A percentile compares a stretch with the other conserved stretches of the same genome.
phyloP scores from a whole-genome alignment of 2,113 vertebrate genomes.

The Larimichthys crocea region DNA sequence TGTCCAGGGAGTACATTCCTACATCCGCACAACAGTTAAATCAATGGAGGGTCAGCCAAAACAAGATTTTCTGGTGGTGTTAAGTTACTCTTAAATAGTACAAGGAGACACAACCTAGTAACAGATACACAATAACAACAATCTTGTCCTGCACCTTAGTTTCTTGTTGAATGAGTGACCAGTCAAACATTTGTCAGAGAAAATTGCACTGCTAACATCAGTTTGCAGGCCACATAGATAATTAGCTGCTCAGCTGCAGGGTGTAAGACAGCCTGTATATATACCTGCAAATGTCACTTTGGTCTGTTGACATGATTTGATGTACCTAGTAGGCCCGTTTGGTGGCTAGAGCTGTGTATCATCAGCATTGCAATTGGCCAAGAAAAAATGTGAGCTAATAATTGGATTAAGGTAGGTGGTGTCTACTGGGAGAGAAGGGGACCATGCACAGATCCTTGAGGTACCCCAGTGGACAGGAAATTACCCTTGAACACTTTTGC shows the following conservation, averaged over 20 bases:
- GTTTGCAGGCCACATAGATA: too few species aligned
- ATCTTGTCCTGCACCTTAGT: too few species aligned
- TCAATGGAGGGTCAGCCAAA: background rate
- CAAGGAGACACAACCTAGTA: background rate
- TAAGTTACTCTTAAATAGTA: background rate
- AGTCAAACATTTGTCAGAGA: too few species aligned
- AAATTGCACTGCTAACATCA: too few species aligned
- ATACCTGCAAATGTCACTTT: too few species aligned
- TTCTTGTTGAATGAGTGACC: too few species aligned
- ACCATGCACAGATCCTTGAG: background rate
- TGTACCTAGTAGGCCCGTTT: too few species aligned
- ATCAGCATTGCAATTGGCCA: background rate
- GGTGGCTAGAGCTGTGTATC: background rate
- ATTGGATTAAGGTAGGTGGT: background rate
- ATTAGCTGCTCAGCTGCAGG: too few species aligned
- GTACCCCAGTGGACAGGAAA: background rate
- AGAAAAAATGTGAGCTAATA: background rate
- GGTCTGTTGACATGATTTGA: too few species aligned
- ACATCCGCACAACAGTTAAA: background rate
- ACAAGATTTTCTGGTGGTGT: background rate
- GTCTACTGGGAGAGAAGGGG: background rate
- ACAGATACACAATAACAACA: too few species aligned
- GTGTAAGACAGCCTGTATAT: too few species aligned
- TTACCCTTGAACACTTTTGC: background rate
- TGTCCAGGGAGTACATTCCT: background rate